These are phyloP conservation scores for Sander vitreus DNA, from an alignment of 2,113 vertebrate species.

Conservation along the genomic window DNA sequence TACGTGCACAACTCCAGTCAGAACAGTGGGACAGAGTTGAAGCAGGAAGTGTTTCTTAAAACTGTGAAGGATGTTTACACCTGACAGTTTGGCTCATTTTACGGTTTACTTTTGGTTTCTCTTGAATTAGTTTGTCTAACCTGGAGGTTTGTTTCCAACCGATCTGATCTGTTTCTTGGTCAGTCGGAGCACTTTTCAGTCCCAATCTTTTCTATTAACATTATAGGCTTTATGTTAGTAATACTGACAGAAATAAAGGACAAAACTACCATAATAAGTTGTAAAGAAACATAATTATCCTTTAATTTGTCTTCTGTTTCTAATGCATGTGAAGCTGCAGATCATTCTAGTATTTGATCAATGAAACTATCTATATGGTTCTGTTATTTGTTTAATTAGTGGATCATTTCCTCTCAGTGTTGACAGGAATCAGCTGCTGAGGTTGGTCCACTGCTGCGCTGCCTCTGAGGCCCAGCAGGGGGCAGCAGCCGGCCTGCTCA, in stretches of 20 bases:
- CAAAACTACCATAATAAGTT: no score
- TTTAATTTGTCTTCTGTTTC: neutral
- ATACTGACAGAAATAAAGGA: no score
- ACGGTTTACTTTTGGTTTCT: no score
- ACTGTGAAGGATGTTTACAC: no score
- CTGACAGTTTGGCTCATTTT: no score
- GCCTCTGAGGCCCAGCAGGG: conserved; percentile 26
- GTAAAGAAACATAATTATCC: neutral
- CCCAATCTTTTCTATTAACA: no score
- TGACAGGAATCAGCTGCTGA: conserved; percentile 52
- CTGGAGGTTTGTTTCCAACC: neutral
- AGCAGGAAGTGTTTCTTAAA: neutral
- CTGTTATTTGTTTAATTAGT: neutral
- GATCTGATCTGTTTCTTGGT: neutral
- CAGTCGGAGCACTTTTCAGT: neutral
- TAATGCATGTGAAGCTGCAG: neutral
- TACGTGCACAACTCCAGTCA: neutral
- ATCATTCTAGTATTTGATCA: neutral
- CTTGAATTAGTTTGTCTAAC: neutral
- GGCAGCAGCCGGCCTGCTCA: conserved; percentile 14
- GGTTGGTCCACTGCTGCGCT: conserved; percentile 45
- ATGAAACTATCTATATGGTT: neutral
- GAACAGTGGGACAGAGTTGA: neutral
- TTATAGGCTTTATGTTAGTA: no score
- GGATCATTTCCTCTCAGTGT: conserved; percentile 3